Evolutionary conservation across 2,113 vertebrate species (phyloP).

Genomic region (Gymnarchus niloticus): DNA sequence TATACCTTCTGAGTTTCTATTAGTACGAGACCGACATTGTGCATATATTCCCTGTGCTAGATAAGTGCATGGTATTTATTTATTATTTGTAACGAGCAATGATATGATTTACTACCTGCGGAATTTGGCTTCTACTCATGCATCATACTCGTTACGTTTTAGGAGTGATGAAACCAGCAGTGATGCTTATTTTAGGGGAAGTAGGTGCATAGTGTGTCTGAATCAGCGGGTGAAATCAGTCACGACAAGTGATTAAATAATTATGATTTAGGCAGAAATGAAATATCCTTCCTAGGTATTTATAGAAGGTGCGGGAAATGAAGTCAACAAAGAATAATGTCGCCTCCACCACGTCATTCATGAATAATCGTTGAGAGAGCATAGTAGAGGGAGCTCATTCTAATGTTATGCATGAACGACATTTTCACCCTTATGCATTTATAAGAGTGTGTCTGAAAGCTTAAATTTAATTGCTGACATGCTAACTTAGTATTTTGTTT

Average conservation of each 20-base stretch:
- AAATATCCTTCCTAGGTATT: not conserved
- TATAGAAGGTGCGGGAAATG: not conserved
- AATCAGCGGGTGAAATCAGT: not conserved
- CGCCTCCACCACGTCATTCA: no score
- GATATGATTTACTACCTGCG: not conserved
- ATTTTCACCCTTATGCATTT: conserved; percentile 1
- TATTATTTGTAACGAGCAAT: not conserved
- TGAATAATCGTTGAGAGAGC: not conserved
- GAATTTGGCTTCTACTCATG: not conserved
- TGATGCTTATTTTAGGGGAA: not conserved
- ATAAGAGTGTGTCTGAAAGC: not conserved
- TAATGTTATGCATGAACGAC: not conserved
- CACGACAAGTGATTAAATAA: not conserved
- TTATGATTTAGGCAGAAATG: not conserved
- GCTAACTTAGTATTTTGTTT: not conserved
- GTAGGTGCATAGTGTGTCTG: not conserved
- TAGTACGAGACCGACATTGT: not conserved
- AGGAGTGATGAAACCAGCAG: not conserved
- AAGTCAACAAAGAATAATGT: not conserved
- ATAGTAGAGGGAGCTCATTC: not conserved
- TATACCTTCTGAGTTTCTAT: not conserved
- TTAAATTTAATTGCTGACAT: not conserved
- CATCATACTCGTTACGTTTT: not conserved
- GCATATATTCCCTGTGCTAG: not conserved
- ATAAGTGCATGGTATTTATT: not conserved